Evolutionary conservation across 53 echinoderm and acorn worm species (phyloP), one percentile per base, ranked within the genome.

Genomic region (Paracentrotus lividus): DNA sequence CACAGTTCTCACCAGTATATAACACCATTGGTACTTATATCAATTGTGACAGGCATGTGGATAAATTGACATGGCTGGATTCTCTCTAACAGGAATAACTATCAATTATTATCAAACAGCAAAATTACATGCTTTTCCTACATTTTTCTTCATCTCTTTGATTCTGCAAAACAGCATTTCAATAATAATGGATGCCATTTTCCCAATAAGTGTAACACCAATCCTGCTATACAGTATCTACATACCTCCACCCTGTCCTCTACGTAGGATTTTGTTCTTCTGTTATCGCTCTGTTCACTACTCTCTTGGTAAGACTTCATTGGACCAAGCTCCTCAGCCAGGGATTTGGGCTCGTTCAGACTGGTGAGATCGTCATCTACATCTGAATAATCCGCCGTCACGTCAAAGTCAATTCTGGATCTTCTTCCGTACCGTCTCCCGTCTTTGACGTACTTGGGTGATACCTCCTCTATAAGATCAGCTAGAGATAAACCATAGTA

Each of bases 361-460:
- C 69, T 69, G 12, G 5, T 12, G 21, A 93, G 75, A 29, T 96
- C 96, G 8, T 94, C 93, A 8, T 96, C 96, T 34, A 95, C 89
- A 21, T 96, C 96, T 1, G 99, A 97, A 52, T 86, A 96, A 18
- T 91, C 94, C 14, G 69, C 85, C 31, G 95, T 94, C 77, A 92
- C 45, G 5, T 93, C 94, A 49, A 93, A 94, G 86, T 97, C 97
- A 1, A 97, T 96, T 49, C 93, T 87, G 23, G 99, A 99, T 24
- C 97, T 92, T 14, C 98, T 94, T 56, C 99, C 99, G 59, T 97
- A 99, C 55, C 96, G 94, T 92, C 95, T 95, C 27, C 94, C 94
- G 26, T 93, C 96, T 31, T 93, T 94, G 6, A 97, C 95, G 67
- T 96, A 99, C 65, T 97, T 99, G 49, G 99, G 99, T 1, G 95